Conservation (phyloP, 2,888 invertebrate genomes). For the Drosophila fungiperda region DNA sequence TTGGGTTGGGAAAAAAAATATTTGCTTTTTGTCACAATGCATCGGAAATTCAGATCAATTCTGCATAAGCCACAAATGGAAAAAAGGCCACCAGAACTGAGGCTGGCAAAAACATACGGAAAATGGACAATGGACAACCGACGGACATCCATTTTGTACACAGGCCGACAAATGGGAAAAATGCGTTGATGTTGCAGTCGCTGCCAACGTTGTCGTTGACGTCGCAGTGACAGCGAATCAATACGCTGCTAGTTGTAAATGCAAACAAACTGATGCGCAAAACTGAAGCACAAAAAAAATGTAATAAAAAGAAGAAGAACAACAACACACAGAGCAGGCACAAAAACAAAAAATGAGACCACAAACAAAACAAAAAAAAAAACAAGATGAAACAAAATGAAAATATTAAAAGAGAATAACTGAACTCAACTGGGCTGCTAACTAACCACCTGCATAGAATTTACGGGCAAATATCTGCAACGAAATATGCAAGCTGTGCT, state of each 20-base stretch:
- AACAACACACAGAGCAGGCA: conserved; percentile 42
- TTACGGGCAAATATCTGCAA: conserved; percentile 49
- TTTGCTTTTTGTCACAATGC: conserved; percentile 16
- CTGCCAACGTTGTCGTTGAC: conserved; percentile 18
- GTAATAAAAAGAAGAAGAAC: conserved; percentile 15
- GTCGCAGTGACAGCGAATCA: conserved; percentile 62
- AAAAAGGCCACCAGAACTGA: conserved; percentile 17
- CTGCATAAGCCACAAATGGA: conserved; percentile 35
- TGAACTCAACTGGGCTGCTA: conserved; percentile 12
- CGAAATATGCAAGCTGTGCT: conserved; percentile 46
- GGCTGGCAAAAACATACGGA: conserved; percentile 32
- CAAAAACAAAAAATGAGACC: conserved; percentile 41
- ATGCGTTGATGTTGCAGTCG: conserved; percentile 54
- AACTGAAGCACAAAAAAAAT: conserved; percentile 26
- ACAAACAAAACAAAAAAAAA: conserved; percentile 32
- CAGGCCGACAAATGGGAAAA: conserved; percentile 62
- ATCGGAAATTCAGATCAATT: conserved; percentile 34
- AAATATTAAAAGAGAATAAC: conserved; percentile 22
- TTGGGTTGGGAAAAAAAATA: not conserved
- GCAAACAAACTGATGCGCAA: conserved; percentile 47
- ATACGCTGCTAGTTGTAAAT: conserved; percentile 56
- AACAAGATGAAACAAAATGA: conserved; percentile 10
- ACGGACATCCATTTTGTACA: conserved; percentile 27
- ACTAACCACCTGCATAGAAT: conserved; percentile 41
- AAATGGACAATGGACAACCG: conserved; percentile 23